phyloP scores from a whole-genome alignment of 2,797 vertebrate genomes.

The Liparis tanakae region DNA sequence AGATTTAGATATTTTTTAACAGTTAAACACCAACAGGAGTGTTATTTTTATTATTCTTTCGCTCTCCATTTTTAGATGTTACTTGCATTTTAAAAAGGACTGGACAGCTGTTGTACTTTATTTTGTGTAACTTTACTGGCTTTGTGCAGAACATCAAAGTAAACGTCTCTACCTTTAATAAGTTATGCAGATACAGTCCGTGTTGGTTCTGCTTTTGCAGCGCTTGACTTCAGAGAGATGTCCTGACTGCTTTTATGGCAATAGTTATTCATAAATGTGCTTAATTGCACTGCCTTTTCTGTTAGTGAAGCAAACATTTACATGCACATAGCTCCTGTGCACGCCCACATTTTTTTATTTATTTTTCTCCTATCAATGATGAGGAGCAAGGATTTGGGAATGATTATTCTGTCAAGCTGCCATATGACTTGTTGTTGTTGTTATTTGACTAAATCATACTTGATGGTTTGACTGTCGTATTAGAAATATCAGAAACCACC shows the following conservation, averaged over 20 bases:
- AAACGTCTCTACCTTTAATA: no score
- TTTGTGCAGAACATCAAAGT: no score
- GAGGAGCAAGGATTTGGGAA: slow-evolving; percentile 7
- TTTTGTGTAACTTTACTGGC: no score
- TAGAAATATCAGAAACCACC: not conserved
- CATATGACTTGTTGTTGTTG: slow-evolving; percentile 27
- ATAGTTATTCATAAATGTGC: not conserved
- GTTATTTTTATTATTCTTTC: no score
- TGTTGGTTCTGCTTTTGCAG: no score
- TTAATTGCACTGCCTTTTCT: slow-evolving; percentile 13
- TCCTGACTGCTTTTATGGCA: slow-evolving; percentile 15
- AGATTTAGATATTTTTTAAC: no score
- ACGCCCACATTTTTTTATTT: slow-evolving; percentile 3
- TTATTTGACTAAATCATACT: slow-evolving; percentile 10
- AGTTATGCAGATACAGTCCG: no score
- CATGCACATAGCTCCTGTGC: not conserved
- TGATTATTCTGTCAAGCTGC: not conserved
- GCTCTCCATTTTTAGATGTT: no score
- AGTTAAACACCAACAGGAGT: no score
- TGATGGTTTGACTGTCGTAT: slow-evolving; percentile 6
- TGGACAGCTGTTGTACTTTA: no score
- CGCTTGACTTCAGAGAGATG: slow-evolving; percentile 15
- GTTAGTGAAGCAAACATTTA: slow-evolving; percentile 40
- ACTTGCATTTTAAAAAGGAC: no score
- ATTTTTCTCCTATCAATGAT: not conserved